Evolutionary conservation across 2,888 invertebrate species (phyloP).

Genomic region (Tubulanus polymorphus): DNA sequence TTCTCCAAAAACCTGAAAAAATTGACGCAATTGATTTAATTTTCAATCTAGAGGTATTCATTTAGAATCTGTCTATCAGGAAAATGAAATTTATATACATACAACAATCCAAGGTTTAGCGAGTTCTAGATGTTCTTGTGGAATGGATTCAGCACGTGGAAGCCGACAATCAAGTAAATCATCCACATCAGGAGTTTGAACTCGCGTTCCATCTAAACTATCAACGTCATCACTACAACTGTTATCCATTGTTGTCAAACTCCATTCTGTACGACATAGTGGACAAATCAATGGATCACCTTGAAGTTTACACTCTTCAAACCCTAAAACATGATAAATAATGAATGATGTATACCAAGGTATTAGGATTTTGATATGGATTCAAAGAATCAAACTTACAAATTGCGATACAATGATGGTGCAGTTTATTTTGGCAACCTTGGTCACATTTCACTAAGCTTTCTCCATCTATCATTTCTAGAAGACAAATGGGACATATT

Average conservation of each 20-base stretch:
- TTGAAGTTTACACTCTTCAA: conserved; percentile 51
- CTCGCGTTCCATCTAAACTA: no score
- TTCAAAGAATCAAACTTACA: conserved; percentile 34
- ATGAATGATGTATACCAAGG: neutral
- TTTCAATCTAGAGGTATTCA: no score
- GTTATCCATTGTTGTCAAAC: neutral
- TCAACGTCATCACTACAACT: neutral
- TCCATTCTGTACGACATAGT: conserved; percentile 53
- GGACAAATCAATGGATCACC: conserved; percentile 52
- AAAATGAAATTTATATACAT: no score
- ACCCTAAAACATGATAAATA: conserved; percentile 39
- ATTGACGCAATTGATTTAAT: neutral
- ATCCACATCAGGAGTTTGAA: neutral
- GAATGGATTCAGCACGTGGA: conserved; percentile 45
- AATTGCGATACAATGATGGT: conserved; percentile 55
- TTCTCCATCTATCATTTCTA: conserved; percentile 56
- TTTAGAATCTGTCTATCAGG: no score
- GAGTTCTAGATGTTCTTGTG: conserved; percentile 30
- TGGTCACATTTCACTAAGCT: conserved; percentile 52
- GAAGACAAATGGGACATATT: conserved; percentile 55
- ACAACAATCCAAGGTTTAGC: conserved; percentile 48
- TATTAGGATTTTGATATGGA: neutral
- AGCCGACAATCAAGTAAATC: conserved; percentile 20
- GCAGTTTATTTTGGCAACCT: conserved; percentile 54
- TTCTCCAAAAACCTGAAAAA: conserved; percentile 48